phyloP scores from a whole-genome alignment of 2,888 invertebrate species.

The Phengaris arion region DNA sequence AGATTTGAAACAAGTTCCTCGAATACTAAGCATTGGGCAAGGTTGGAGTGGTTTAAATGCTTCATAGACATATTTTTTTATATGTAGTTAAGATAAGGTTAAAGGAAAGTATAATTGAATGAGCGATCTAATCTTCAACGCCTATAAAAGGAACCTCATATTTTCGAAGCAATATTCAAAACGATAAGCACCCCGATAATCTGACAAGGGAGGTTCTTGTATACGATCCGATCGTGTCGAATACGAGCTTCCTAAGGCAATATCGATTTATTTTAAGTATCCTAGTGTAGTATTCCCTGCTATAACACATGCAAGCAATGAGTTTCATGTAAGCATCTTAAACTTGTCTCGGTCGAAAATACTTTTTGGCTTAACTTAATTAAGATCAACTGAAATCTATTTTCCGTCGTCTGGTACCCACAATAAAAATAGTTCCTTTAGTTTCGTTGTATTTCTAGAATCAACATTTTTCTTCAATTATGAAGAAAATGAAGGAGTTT shows the following conservation, averaged over 20 bases:
- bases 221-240: slow-evolving; percentile 5
- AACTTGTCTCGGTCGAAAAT: too few species aligned
- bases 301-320: background rate
- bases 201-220: slow-evolving; percentile 12
- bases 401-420: too few species aligned
- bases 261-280: slow-evolving; percentile 17
- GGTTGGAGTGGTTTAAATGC: too few species aligned
- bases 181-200: slow-evolving; percentile 12
- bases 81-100: background rate
- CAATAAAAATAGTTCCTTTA: too few species aligned
- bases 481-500: background rate
- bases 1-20: too few species aligned
- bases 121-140: background rate
- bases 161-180: slow-evolving; percentile 18
- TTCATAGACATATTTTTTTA: background rate
- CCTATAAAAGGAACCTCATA: slow-evolving; percentile 9
- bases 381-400: too few species aligned
- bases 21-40: too few species aligned
- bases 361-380: too few species aligned
- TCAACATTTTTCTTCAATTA: background rate
- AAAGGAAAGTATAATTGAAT: background rate
- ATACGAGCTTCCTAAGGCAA: background rate
- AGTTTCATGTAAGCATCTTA: too few species aligned
- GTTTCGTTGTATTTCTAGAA: background rate
- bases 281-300: background rate